These are phyloP conservation scores for Panagrolaimus sp. DNA, from an alignment of 1,140 invertebrate genomes.

Conservation along the genomic window DNA sequence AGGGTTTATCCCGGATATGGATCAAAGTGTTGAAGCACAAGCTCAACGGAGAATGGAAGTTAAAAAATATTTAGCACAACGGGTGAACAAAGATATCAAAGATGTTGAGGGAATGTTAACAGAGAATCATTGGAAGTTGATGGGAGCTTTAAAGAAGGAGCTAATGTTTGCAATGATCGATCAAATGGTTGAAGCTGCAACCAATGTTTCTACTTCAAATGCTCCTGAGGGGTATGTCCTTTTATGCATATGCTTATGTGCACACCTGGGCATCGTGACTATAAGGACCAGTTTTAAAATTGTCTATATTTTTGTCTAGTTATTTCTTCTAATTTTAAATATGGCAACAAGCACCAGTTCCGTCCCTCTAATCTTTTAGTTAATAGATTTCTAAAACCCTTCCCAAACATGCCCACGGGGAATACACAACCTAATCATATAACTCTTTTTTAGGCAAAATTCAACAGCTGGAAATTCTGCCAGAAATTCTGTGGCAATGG, in stretches of 20 bases:
- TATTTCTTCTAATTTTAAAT: too few relatives aligned
- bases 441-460: too few relatives aligned
- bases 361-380: too few relatives aligned
- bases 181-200: not conserved
- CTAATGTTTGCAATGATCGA: conserved; percentile 4
- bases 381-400: too few relatives aligned
- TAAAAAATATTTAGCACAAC: not conserved
- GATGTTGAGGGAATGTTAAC: not conserved
- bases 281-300: too few relatives aligned
- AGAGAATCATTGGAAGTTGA: conserved; percentile 6
- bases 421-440: too few relatives aligned
- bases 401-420: too few relatives aligned
- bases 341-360: too few relatives aligned
- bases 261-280: too few relatives aligned
- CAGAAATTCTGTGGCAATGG: not conserved
- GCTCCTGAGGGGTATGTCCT: too few relatives aligned
- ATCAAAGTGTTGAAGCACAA: conserved; percentile 13
- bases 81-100: conserved; percentile 2
- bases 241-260: too few relatives aligned
- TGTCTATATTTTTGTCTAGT: too few relatives aligned
- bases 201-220: not conserved
- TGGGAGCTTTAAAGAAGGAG: not conserved
- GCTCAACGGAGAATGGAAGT: not conserved
- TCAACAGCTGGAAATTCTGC: not conserved
- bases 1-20: not conserved